These are phyloP conservation scores for Venusia cambrica DNA, from an alignment of 2,888 invertebrate genomes.

Conservation along the genomic window DNA sequence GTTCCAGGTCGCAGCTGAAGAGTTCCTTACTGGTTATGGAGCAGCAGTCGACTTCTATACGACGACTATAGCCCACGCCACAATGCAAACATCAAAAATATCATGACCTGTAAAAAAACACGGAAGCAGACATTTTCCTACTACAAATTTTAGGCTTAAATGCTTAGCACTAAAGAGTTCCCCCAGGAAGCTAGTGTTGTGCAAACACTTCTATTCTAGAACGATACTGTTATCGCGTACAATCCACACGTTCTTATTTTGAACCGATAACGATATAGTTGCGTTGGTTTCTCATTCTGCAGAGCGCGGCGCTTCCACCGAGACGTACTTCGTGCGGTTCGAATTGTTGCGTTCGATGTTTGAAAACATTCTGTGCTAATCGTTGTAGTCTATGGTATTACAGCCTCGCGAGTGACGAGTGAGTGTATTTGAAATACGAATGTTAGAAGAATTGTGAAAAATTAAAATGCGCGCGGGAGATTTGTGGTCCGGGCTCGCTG, in stretches of 20 bases:
- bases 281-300: constrained; percentile 37
- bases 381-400: too few relatives aligned
- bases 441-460: constrained; percentile 35
- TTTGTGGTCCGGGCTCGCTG: constrained; percentile 59
- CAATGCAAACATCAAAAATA: constrained; percentile 41
- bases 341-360: constrained; percentile 48
- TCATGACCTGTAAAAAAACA: constrained; percentile 43
- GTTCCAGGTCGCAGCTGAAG: constrained; percentile 70
- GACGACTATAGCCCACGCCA: constrained; percentile 33
- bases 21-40: constrained; percentile 68
- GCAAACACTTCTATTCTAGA: constrained; percentile 35
- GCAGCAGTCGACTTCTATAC: constrained; percentile 63
- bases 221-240: constrained; percentile 50
- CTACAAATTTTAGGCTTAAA: constrained; percentile 8
- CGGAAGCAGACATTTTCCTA: background rate
- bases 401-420: constrained; percentile 47
- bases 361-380: constrained; percentile 43
- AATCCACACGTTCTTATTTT: constrained; percentile 58
- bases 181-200: constrained; percentile 50
- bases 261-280: constrained; percentile 56
- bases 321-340: constrained; percentile 43
- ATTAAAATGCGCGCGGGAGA: constrained; percentile 56
- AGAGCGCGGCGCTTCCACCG: constrained; percentile 36
- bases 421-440: constrained; percentile 34
- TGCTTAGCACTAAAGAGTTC: constrained; percentile 38